A percentile compares a stretch with the other conserved stretches of the same genome.
Evolutionary conservation across 2,888 invertebrate genomes (phyloP).

Genomic region (Coenonympha arcania): DNA sequence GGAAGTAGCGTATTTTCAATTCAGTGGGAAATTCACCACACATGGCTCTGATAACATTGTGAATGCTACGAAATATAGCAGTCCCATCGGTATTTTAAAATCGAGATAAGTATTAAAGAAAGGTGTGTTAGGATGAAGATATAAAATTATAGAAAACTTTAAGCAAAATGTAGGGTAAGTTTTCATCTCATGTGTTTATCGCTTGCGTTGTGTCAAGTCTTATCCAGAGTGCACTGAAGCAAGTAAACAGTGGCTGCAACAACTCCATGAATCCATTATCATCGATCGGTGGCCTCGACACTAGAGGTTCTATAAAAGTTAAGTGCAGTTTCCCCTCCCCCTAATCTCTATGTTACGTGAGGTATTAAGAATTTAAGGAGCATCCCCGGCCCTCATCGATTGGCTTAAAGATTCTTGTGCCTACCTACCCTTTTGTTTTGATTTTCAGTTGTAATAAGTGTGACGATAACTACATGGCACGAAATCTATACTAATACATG

Average conservation of each 20-base stretch:
- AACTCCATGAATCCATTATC: constrained; percentile 29
- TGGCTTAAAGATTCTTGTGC: constrained; percentile 32
- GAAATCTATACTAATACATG: too few relatives aligned
- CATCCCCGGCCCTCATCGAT: constrained; percentile 44
- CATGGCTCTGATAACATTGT: too few relatives aligned
- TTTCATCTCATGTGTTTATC: neutral
- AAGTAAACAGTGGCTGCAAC: constrained; percentile 15
- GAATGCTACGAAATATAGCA: too few relatives aligned
- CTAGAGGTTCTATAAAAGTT: constrained; percentile 61
- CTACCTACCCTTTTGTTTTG: constrained; percentile 28
- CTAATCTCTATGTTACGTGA: constrained; percentile 69
- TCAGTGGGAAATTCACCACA: too few relatives aligned
- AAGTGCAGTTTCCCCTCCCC: constrained; percentile 56
- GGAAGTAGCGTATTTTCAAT: too few relatives aligned
- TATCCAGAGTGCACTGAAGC: constrained; percentile 14
- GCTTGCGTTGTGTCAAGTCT: constrained; percentile 1
- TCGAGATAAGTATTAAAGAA: neutral
- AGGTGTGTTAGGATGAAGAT: too few relatives aligned
- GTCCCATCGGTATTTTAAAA: neutral
- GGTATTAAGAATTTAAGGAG: constrained; percentile 72
- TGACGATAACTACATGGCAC: too few relatives aligned
- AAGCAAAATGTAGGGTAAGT: neutral
- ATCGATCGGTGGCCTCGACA: constrained; percentile 50
- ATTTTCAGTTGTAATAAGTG: constrained; percentile 16
- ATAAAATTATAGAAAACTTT: too few relatives aligned